Conservation (phyloP, 1,140 invertebrate genomes). For the Dreissena rostriformis region DNA sequence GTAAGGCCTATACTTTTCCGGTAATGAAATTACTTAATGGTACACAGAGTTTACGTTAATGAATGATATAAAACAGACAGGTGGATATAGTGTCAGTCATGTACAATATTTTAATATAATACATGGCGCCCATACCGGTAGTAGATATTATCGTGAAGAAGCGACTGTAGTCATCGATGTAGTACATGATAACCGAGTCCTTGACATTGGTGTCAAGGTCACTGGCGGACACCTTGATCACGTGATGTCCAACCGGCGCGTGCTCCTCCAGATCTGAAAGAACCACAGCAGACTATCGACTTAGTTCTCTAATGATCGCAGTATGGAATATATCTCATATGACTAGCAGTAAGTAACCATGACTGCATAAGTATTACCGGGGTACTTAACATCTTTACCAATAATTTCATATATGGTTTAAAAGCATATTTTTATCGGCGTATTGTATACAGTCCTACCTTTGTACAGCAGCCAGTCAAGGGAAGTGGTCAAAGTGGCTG, state of each 20-base stretch:
- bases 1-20: neutral
- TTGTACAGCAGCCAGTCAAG: no score
- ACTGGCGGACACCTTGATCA: conserved; percentile 33
- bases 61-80: neutral
- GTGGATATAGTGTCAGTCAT: neutral
- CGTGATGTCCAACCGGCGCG: conserved; percentile 27
- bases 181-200: conserved; percentile 34
- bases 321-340: no score
- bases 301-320: no score
- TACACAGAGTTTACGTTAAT: neutral
- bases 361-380: no score
- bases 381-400: no score
- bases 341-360: no score
- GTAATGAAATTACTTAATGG: neutral
- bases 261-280: conserved; percentile 51
- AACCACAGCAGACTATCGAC: no score
- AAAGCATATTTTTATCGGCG: no score
- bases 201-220: conserved; percentile 21
- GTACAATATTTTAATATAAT: neutral
- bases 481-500: no score
- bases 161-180: conserved; percentile 45
- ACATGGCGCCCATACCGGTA: conserved; percentile 9
- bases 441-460: no score
- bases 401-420: no score
- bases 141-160: conserved; percentile 44